Percentiles rank a stretch among this genome's conserved stretches.
phyloP scores from a whole-genome alignment of 2,888 invertebrate genomes.

The Cyclophora albipunctata region DNA sequence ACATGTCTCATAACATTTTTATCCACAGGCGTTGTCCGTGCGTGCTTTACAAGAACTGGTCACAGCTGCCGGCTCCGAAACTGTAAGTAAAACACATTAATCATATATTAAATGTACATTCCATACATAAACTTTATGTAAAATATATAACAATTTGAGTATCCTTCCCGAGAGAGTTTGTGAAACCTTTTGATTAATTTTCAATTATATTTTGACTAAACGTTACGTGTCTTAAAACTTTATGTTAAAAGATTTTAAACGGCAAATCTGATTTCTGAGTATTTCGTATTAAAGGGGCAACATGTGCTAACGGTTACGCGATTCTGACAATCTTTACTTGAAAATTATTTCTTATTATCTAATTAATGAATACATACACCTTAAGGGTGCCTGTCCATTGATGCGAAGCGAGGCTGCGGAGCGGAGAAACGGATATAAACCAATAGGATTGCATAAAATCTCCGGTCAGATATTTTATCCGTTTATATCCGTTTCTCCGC shows the following conservation, averaged over 20 bases:
- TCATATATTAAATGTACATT: not conserved
- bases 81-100: constrained; percentile 78
- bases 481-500: no score
- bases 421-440: no score
- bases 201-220: constrained; percentile 39
- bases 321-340: no score
- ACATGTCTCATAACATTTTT: constrained; percentile 2
- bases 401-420: no score
- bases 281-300: constrained; percentile 1
- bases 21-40: constrained; percentile 90
- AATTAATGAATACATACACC: no score
- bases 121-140: not conserved
- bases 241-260: constrained; percentile 45
- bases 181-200: constrained; percentile 42
- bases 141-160: not conserved
- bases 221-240: constrained; percentile 28
- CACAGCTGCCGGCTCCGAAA: constrained; percentile 94
- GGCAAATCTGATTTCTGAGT: constrained; percentile 36
- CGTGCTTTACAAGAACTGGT: constrained; percentile 99
- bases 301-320: no score
- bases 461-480: no score
- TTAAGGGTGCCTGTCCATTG: no score
- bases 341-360: no score
- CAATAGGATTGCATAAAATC: no score
- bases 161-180: constrained; percentile 38